Conservation (phyloP, 2,797 vertebrate species). For the Setipinna tenuifilis region DNA sequence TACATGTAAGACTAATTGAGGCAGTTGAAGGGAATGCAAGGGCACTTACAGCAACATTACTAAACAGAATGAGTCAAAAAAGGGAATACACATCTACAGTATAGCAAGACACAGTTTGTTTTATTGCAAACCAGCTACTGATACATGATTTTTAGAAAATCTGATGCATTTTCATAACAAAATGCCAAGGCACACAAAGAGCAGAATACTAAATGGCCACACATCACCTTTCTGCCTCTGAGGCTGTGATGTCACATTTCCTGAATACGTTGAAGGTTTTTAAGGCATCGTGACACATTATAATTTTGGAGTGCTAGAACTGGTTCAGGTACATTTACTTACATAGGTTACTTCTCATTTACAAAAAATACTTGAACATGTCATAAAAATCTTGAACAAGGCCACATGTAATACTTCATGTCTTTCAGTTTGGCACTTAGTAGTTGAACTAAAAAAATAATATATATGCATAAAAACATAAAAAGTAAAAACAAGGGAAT, state of each 20-base stretch:
- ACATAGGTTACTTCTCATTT: not conserved
- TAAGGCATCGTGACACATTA: not conserved
- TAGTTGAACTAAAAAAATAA: not conserved
- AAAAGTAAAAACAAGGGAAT: constrained; percentile 9
- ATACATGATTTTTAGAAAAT: constrained; percentile 8
- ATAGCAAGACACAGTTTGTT: constrained; percentile 38
- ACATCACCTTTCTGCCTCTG: not conserved
- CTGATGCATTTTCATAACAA: constrained; percentile 25
- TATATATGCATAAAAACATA: not conserved
- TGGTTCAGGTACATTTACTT: not conserved
- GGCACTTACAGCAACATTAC: not conserved
- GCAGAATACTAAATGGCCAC: not conserved
- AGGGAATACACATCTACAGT: not conserved
- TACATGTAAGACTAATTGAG: not conserved
- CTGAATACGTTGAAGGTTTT: not conserved
- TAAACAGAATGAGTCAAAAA: constrained; percentile 29
- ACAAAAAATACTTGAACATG: not conserved
- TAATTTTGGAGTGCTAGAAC: not conserved
- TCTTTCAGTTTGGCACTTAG: not conserved
- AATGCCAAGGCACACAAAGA: not conserved
- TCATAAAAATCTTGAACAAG: not conserved
- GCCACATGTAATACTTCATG: constrained; percentile 20
- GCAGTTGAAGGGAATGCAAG: not conserved
- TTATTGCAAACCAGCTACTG: constrained; percentile 53
- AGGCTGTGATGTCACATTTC: not conserved